Percentiles rank a stretch among this genome's conserved stretches.
Conservation (phyloP, 2,888 invertebrate species). For the Hedya salicella region DNA sequence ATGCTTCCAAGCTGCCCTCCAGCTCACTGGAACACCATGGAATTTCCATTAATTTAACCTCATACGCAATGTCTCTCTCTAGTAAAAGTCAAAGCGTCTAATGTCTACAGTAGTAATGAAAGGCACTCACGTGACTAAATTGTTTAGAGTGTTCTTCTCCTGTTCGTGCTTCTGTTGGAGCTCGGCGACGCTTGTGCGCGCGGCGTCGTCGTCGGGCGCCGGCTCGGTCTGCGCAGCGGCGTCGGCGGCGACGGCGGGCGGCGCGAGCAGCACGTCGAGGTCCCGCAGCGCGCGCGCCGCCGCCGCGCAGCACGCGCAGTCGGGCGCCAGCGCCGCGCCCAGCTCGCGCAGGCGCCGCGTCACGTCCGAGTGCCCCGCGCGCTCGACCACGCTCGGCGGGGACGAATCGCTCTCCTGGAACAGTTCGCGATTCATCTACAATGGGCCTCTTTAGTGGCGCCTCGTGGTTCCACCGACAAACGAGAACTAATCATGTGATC, state of each 20-base stretch:
- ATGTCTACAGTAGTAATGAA: no score
- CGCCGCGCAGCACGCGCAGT: slow-evolving; percentile 16
- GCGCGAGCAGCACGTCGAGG: not conserved
- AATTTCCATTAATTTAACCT: not conserved
- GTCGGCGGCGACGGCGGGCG: slow-evolving; percentile 15
- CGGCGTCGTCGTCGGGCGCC: slow-evolving; percentile 28
- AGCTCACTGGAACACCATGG: slow-evolving; percentile 79
- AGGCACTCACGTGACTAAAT: slow-evolving; percentile 63
- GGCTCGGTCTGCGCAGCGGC: slow-evolving; percentile 45
- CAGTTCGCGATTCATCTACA: no score
- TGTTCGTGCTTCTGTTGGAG: slow-evolving; percentile 62
- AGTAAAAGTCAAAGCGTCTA: no score
- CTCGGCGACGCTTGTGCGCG: slow-evolving; percentile 50
- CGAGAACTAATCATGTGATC: no score
- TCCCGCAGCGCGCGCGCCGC: slow-evolving; percentile 6
- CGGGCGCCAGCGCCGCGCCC: not conserved
- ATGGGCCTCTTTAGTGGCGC: no score
- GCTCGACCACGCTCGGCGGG: slow-evolving; percentile 42
- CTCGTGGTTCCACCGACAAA: no score
- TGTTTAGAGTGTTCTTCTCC: slow-evolving; percentile 63
- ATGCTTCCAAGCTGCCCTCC: slow-evolving; percentile 89
- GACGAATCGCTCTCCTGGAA: slow-evolving; percentile 47
- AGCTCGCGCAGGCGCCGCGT: slow-evolving; percentile 2
- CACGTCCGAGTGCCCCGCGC: not conserved
- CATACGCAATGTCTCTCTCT: no score